phyloP scores from a whole-genome alignment of 2,113 vertebrate genomes.

The Tetrax tetrax region DNA sequence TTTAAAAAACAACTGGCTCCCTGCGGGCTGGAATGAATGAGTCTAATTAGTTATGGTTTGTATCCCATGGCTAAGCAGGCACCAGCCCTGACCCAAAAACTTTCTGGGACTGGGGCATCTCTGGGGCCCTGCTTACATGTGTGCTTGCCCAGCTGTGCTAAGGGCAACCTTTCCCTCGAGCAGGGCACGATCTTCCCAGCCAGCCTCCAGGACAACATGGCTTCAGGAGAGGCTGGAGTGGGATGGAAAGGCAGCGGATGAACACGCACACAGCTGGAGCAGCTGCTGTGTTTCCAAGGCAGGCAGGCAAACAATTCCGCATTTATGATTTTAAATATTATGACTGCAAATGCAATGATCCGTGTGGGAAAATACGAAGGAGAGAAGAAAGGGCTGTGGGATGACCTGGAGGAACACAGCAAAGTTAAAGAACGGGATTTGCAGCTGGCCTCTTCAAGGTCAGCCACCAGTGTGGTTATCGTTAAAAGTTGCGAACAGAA shows the following conservation, averaged over 20 bases:
- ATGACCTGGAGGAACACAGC: not conserved
- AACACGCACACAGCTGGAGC: accelerated
- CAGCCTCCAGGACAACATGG: accelerated
- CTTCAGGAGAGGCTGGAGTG: not conserved
- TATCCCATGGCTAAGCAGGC: not conserved
- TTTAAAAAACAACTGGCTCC: not conserved
- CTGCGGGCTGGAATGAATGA: not conserved
- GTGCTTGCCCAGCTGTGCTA: accelerated
- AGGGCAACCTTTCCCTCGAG: not conserved
- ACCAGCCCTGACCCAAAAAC: accelerated
- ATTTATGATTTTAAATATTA: not conserved
- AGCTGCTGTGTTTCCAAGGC: not conserved
- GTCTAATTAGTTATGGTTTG: not conserved
- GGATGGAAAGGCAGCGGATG: not conserved
- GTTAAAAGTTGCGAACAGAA: not conserved
- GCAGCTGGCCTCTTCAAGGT: not conserved
- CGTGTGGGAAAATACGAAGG: not conserved
- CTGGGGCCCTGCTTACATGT: accelerated
- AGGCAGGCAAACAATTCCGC: not conserved
- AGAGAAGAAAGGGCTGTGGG: not conserved
- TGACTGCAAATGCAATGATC: not conserved
- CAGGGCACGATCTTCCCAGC: not conserved
- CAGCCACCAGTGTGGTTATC: not conserved
- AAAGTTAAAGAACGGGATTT: not conserved
- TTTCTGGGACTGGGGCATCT: not conserved